Evolutionary conservation across 1,140 invertebrate genomes (phyloP).

Genomic region (Hypothenemus hampei): DNA sequence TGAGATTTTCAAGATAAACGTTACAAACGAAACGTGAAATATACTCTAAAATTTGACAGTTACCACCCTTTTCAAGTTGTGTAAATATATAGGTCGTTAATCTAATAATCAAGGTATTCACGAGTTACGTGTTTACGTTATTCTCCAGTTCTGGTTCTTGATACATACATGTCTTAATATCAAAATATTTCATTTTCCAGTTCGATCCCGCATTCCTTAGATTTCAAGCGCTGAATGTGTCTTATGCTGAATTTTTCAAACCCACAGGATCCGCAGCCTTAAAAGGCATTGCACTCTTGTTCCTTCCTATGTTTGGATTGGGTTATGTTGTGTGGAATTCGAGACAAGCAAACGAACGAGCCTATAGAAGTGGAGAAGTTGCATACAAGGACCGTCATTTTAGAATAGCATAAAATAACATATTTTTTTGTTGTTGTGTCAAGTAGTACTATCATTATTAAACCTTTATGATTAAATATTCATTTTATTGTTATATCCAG

Average conservation of each 20-base stretch:
- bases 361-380: conserved; percentile 61
- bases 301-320: conserved; percentile 55
- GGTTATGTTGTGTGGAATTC: conserved; percentile 52
- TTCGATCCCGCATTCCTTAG: conserved; percentile 70
- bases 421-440: background rate
- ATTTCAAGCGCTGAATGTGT: conserved; percentile 62
- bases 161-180: too few relatives aligned
- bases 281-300: conserved; percentile 49
- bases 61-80: too few relatives aligned
- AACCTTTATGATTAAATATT: too few relatives aligned
- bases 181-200: conserved; percentile 53
- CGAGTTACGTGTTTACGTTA: too few relatives aligned
- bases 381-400: conserved; percentile 61
- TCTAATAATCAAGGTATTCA: too few relatives aligned
- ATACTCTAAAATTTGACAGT: too few relatives aligned
- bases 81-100: too few relatives aligned
- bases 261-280: conserved; percentile 55
- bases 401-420: background rate
- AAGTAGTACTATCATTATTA: too few relatives aligned
- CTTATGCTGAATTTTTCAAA: conserved; percentile 61
- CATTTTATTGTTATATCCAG: too few relatives aligned
- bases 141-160: too few relatives aligned
- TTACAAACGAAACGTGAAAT: too few relatives aligned
- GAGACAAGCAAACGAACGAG: conserved; percentile 52
- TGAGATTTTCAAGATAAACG: too few relatives aligned